Base-by-base conservation (phyloP, 1,140 invertebrate species). In the Caligus rogercresseyi region DNA sequence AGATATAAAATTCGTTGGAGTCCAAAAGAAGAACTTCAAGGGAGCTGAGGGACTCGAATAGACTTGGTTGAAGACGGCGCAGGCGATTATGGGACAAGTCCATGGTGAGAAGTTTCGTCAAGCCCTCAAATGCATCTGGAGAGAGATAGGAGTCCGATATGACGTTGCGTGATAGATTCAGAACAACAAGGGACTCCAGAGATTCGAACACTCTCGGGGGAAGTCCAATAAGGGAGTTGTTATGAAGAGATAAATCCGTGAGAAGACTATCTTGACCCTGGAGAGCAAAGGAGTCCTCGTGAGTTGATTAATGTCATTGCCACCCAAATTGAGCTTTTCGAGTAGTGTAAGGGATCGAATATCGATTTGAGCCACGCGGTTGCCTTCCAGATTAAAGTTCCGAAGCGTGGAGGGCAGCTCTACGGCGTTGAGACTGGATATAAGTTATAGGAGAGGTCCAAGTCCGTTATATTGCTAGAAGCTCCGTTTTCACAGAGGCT, bases 61-160 rank as follows among this genome's bases (percentile, higher is more conserved):
- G n/a, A 43, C 7, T n/a, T 11, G 31, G 31, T 43, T 43, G 31
- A 7, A 43, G 31, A n/a, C 31, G 31, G 7, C 31, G 7, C 61
- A 94, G 78, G 67, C 81, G 79, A 72, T 94, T 94, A 70, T 87
- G 79, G 0, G 87, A 87, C 21, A 94, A 73, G 72, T 91, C 87
- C 19, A 94, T 74, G 2, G 89, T 74, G 0, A 91, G 85, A 63
- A 94, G 77, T 21, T 87, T 81, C 66, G 88, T 89, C 16, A 93
- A 78, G 2, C 89, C 89, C 14, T 82, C 80, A 68, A 94, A 91
- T 18, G 86, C 89, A 56, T 63, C 63, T 31, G 15, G 16, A 3
- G 57, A 60, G 13, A 60, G 24, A n/a, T 24, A 25, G 26, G 21
- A 25, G 26, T 25, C 26, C 20, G 57, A 60, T 24, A 60, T 60